Conservation (phyloP, 2,888 invertebrate genomes). For the Epirrhoe alternata region DNA sequence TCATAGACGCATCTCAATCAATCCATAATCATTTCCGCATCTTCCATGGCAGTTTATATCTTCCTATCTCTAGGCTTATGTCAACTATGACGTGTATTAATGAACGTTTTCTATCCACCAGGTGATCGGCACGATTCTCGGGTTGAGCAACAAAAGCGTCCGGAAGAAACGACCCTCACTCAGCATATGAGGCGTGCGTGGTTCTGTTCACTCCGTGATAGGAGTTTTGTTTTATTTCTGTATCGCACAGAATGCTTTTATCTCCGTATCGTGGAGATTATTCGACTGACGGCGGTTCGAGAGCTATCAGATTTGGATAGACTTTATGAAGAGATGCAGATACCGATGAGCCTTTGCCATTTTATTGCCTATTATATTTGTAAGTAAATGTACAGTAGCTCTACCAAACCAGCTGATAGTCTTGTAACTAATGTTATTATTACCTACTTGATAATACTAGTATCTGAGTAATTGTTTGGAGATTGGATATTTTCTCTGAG, state of each 20-base stretch:
- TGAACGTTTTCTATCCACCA: constrained; percentile 51
- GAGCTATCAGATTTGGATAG: constrained; percentile 51
- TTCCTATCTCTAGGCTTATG: constrained; percentile 1
- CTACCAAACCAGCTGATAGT: constrained; percentile 31
- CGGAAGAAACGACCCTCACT: constrained; percentile 91
- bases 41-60: constrained; percentile 4
- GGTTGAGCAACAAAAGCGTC: constrained; percentile 90
- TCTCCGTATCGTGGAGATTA: constrained; percentile 63
- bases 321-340: constrained; percentile 45
- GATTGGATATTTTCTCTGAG: too few species aligned
- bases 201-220: constrained; percentile 73
- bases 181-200: constrained; percentile 86
- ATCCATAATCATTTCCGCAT: neutral
- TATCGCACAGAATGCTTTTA: constrained; percentile 64
- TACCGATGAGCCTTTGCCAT: constrained; percentile 42
- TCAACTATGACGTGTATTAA: constrained; percentile 25
- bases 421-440: constrained; percentile 21
- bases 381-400: constrained; percentile 32
- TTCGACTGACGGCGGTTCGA: constrained; percentile 52
- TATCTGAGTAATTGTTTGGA: constrained; percentile 28
- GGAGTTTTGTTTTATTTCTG: constrained; percentile 77
- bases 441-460: constrained; percentile 22
- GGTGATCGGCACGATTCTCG: constrained; percentile 90
- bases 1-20: too few species aligned
- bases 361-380: constrained; percentile 39